phyloP scores from a whole-genome alignment of 2,797 vertebrate genomes.

The Xyrichtys novacula region DNA sequence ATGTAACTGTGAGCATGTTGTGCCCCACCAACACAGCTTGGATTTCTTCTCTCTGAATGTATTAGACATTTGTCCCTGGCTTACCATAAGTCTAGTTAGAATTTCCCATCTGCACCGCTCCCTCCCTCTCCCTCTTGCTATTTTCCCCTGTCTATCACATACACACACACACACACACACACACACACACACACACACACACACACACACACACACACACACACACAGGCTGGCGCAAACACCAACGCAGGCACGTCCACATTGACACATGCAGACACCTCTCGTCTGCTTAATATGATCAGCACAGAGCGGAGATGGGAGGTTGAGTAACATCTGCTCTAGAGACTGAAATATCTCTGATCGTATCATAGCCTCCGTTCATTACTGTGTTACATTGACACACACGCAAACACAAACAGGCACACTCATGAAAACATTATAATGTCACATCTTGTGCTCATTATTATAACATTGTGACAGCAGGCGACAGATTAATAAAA shows the following conservation, averaged over 20 bases:
- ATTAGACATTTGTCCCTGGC: constrained; percentile 43
- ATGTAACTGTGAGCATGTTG: constrained; percentile 12
- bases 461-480: constrained; percentile 66
- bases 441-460: constrained; percentile 66
- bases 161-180: constrained; percentile 29
- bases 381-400: constrained; percentile 53
- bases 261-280: constrained; percentile 49
- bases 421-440: constrained; percentile 29
- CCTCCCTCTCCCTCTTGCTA: constrained; percentile 17
- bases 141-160: neutral
- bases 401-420: constrained; percentile 18
- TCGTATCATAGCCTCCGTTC: constrained; percentile 73
- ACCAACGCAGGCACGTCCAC: constrained; percentile 24
- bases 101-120: constrained; percentile 56
- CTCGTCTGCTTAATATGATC: constrained; percentile 74
- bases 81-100: constrained; percentile 60
- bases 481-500: constrained; percentile 65
- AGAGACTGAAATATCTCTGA: constrained; percentile 75
- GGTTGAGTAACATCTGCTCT: constrained; percentile 78
- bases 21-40: constrained; percentile 31
- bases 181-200: constrained; percentile 5
- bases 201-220: constrained; percentile 52
- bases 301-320: constrained; percentile 59
- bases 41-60: constrained; percentile 40
- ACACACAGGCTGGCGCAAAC: too few relatives aligned